Evolutionary conservation across 1,140 invertebrate species (phyloP).

Genomic region (Caerostris darwini): DNA sequence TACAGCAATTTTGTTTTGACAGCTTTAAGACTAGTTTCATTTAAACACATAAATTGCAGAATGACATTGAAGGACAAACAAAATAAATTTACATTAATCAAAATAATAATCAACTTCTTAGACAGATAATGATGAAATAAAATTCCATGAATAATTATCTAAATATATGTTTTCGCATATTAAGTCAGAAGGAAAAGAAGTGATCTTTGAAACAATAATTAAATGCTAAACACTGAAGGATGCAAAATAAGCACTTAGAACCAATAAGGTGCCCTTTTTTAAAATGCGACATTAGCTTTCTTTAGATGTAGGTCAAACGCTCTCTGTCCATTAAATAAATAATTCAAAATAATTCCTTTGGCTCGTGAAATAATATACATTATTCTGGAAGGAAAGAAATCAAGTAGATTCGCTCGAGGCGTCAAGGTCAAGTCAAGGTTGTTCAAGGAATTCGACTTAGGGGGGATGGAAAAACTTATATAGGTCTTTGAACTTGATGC

Average conservation of each 20-base stretch:
- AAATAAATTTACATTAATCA: too few relatives aligned
- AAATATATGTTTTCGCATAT: not conserved
- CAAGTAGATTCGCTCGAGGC: not conserved
- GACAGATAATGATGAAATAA: not conserved
- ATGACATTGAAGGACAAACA: too few relatives aligned
- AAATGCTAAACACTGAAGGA: not conserved
- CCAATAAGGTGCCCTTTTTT: not conserved
- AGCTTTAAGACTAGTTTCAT: too few relatives aligned
- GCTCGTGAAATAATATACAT: constrained; percentile 20
- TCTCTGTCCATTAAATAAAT: not conserved
- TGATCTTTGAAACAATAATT: not conserved
- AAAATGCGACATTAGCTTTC: constrained; percentile 3
- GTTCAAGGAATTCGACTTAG: constrained; percentile 50
- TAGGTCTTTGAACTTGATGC: constrained; percentile 52
- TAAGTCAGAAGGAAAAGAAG: not conserved
- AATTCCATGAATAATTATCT: not conserved
- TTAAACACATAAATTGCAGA: not conserved
- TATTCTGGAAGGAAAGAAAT: not conserved
- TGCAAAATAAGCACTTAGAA: not conserved
- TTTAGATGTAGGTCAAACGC: not conserved
- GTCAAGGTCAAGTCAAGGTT: constrained; percentile 48
- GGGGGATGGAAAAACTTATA: not conserved
- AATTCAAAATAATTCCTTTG: not conserved
- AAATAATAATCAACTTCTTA: too few relatives aligned
- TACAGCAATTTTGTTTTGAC: too few relatives aligned